Conservation (phyloP, 2,797 vertebrate genomes). For the Molossus molossus region DNA sequence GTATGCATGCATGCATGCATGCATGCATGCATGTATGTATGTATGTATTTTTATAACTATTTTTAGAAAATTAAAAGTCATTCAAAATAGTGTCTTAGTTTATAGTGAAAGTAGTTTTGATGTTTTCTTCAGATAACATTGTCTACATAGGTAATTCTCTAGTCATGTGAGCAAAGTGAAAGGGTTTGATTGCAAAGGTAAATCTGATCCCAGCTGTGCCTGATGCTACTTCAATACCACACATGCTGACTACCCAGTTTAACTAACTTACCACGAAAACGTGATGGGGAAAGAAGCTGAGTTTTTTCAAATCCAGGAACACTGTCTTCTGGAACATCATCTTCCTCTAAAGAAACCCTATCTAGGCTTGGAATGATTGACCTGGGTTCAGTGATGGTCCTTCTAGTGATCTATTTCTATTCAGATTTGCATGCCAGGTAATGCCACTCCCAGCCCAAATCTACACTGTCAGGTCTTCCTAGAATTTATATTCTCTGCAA, state of each 20-base stretch:
- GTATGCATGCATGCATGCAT: too few relatives aligned
- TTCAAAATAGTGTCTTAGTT: slow-evolving; percentile 37
- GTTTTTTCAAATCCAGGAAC: neutral
- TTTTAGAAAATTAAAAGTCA: slow-evolving; percentile 62
- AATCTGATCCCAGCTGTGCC: neutral
- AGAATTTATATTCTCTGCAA: neutral
- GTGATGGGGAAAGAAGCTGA: neutral
- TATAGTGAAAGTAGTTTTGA: slow-evolving; percentile 34
- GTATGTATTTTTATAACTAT: neutral
- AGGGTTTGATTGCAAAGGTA: slow-evolving; percentile 54
- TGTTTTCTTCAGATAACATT: slow-evolving; percentile 56
- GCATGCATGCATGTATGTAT: too few relatives aligned
- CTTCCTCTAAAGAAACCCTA: neutral
- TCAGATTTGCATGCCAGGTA: neutral
- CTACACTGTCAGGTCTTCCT: neutral
- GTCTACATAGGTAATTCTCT: slow-evolving; percentile 58
- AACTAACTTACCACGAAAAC: neutral
- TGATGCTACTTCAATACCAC: neutral
- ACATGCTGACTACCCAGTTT: neutral
- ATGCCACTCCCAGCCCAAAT: neutral
- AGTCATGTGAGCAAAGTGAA: slow-evolving; percentile 5
- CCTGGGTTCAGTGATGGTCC: neutral
- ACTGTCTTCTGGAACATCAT: neutral
- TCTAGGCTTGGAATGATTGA: neutral
- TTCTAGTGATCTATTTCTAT: slow-evolving; percentile 3